Base-by-base conservation (phyloP, 2,113 vertebrate species). In the Syrrhaptes paradoxus region DNA sequence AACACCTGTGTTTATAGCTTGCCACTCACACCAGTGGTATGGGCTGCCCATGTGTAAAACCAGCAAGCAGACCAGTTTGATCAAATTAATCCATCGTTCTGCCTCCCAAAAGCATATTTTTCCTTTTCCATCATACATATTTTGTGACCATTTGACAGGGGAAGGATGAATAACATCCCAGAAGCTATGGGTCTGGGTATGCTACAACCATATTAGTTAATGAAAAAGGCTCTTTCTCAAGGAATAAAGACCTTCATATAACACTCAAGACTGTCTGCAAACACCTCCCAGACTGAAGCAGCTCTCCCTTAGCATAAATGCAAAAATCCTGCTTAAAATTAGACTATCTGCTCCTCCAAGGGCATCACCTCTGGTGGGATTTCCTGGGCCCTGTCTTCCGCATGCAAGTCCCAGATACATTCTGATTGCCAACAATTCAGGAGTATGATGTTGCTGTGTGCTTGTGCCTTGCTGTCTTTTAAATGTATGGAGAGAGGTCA, bases 331-430 rank as follows among this genome's bases (percentile, higher is more conserved):
- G 5, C 45, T 26, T 78, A 12, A 74, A 65, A 17, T 62, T 4
- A 0, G 17, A 14, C 32, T 29, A 7, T 26, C 46, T 54, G 24
- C 22, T 87, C 26, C 15, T 34, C 5, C 4, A 2, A 0, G 4
- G 19, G 29, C 22, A 2, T 61, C 29, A 78, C 21, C 15, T 80
- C 32, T 36, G 24, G 24, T 61, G 31, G n/a, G 36, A 43, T 55
- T 63, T 85, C 22, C 32, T 65, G n/a, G 19, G 29, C 18, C 20
- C 11, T 5, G 6, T 54, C 51, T 80, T 93, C 74, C 59, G 45
- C 24, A 13, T 21, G 15, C 21, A 36, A 76, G 43, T 51, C 58
- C 8, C 32, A 49, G 61, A n/a, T 21, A 41, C 20, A 36, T 86
- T 78, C 52, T 38, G 7, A 3, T 5, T 80, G 28, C 8, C 43